phyloP scores from a whole-genome alignment of 2,113 vertebrate species.

The Tylochromis polylepis region DNA sequence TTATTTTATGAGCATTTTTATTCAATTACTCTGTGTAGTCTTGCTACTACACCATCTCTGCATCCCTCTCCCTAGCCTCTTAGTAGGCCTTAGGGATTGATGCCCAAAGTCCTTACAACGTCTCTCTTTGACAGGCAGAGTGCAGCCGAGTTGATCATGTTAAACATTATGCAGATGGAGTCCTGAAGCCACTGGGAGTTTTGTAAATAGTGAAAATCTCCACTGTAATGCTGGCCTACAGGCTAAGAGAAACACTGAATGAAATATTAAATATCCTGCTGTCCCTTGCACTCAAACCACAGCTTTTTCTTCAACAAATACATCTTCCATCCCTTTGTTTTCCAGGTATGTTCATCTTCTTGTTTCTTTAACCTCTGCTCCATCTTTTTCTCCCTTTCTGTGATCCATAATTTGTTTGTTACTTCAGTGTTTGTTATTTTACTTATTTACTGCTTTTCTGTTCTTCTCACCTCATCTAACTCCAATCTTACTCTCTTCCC shows the following conservation, averaged over 20 bases:
- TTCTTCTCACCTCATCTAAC: constrained; percentile 16
- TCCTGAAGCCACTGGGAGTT: constrained; percentile 32
- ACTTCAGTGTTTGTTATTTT: background rate
- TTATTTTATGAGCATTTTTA: background rate
- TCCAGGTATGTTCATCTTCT: constrained; percentile 31
- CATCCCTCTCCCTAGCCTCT: background rate
- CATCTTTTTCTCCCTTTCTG: background rate
- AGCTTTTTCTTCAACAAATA: constrained; percentile 3
- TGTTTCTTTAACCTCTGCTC: background rate
- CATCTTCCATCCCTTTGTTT: constrained; percentile 24
- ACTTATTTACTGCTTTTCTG: background rate
- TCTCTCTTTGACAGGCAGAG: constrained; percentile 39
- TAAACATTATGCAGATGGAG: constrained; percentile 62
- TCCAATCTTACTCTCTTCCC: constrained; percentile 14
- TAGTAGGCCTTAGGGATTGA: constrained; percentile 23
- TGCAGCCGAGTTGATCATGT: constrained; percentile 45
- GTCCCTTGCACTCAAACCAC: background rate
- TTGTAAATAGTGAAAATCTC: constrained; percentile 60
- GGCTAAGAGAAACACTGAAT: constrained; percentile 31
- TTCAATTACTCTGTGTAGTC: background rate
- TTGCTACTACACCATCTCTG: background rate
- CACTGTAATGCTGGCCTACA: constrained; percentile 34
- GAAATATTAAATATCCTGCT: constrained; percentile 45
- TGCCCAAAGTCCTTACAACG: constrained; percentile 47
- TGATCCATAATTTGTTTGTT: background rate